phyloP scores from a whole-genome alignment of 2,113 vertebrate genomes.

The Platysternon megacephalum region DNA sequence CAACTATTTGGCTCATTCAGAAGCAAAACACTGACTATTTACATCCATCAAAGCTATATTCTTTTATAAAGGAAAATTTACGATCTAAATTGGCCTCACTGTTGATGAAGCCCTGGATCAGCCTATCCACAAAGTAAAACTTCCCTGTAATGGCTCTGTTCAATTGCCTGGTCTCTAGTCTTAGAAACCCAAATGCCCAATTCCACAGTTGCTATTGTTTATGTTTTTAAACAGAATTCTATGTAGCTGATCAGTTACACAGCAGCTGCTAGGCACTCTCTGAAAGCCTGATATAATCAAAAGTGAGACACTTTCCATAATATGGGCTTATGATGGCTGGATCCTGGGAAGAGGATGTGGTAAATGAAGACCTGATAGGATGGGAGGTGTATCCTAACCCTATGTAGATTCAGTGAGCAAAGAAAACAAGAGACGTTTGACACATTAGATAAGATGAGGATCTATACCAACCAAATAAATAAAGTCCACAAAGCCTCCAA shows the following conservation, averaged over 20 bases:
- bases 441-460: background rate
- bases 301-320: constrained; percentile 6
- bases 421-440: background rate
- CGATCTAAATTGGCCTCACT: constrained; percentile 9
- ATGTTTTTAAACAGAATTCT: background rate
- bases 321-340: background rate
- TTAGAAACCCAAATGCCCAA: background rate
- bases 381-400: background rate
- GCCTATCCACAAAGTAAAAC: constrained; percentile 36
- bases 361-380: background rate
- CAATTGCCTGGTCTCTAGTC: background rate
- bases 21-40: constrained; percentile 40
- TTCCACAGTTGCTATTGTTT: background rate
- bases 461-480: background rate
- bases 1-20: constrained; percentile 20
- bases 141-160: background rate
- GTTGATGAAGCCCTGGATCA: constrained; percentile 23
- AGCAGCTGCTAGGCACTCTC: background rate
- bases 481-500: background rate
- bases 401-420: background rate
- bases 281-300: background rate
- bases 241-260: background rate
- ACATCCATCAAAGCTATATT: background rate
- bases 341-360: background rate
- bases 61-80: constrained; percentile 21